These are phyloP conservation scores for Amphipyra berbera DNA, from an alignment of 2,888 invertebrate species.

Conservation along the genomic window DNA sequence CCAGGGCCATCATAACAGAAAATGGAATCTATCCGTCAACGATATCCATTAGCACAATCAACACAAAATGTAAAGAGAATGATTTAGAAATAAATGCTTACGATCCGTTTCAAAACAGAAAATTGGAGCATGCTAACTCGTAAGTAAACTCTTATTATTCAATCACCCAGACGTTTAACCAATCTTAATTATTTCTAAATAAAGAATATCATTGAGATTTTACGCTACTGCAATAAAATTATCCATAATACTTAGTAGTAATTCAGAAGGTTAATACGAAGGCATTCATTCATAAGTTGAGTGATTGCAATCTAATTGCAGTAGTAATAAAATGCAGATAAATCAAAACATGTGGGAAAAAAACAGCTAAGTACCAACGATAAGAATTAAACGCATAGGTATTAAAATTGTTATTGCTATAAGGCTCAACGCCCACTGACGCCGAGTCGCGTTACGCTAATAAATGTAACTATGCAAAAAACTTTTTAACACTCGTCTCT, in stretches of 20 bases:
- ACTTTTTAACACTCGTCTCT: too few species aligned
- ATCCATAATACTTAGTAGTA: not conserved
- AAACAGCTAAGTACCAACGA: slow-evolving; percentile 18
- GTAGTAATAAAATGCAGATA: slow-evolving; percentile 29
- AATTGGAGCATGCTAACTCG: slow-evolving; percentile 87
- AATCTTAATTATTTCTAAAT: slow-evolving; percentile 14
- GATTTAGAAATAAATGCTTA: slow-evolving; percentile 75
- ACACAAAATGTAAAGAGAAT: slow-evolving; percentile 82
- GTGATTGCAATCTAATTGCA: slow-evolving; percentile 18
- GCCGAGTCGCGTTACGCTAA: too few species aligned
- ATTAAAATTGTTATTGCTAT: not conserved
- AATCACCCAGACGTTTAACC: slow-evolving; percentile 6
- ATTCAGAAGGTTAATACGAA: slow-evolving; percentile 24
- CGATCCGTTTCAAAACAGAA: slow-evolving; percentile 84
- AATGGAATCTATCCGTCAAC: slow-evolving; percentile 85
- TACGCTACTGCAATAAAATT: slow-evolving; percentile 9
- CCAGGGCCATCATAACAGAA: slow-evolving; percentile 85
- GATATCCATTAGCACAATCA: slow-evolving; percentile 83
- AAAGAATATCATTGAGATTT: slow-evolving; percentile 25
- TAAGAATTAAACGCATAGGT: slow-evolving; percentile 22
- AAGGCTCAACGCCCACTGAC: not conserved
- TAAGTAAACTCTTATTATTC: slow-evolving; percentile 69
- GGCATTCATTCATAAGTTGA: slow-evolving; percentile 32
- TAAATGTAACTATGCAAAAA: too few species aligned
- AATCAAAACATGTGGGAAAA: slow-evolving; percentile 18